Base-by-base conservation (phyloP, 2,113 vertebrate species). In the Cebus imitator region DNA sequence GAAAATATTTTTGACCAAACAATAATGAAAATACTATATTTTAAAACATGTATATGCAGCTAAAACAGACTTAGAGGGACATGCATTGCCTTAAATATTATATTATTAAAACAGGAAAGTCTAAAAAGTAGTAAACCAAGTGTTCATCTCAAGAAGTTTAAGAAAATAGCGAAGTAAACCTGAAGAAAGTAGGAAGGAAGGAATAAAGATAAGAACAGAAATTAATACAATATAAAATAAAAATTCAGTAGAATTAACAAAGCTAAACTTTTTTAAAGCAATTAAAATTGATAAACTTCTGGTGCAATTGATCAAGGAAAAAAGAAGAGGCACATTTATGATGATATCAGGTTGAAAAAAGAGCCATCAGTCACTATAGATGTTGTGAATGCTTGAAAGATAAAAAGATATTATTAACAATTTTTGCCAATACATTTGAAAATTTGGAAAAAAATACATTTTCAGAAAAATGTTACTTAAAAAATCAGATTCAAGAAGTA, bases 161-260 rank as follows among this genome's bases (percentile, higher is more conserved):
- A 61, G n/a, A 95, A 97, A n/a, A 87, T 68, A 57, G 17, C 25
- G 86, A 76, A 81, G 27, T 43, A 68, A 88, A 85, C 27, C 66
- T 76, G n/a, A 76, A 90, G 43, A 90, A 94, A 94, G 73, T 45
- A 76, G 32, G 40, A 83, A 87, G 68, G 68, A 87, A 96, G 70
- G 48, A 61, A 43, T 75, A 91, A 82, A 50, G 21, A 61, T 70
- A 50, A 76, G 40, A 83, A 75, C 45, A 92, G 64, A 72, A 86
- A 52, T 78, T 40, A 80, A 27, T 58, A 83, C 45, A 37, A 48
- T 40, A 13, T 21, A 58, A 78, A 78, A 79, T n/a, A 75, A 75
- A 40, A 16, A 48, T 81, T 45, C 66, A 37, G 2, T 55, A 83
- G 35, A 70, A 76, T 70, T 68, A 75, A 85, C 30, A 85, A 90